Evolutionary conservation across 2,888 invertebrate species (phyloP), one percentile per base, ranked within the genome.

Genomic region (Dermolepida albohirtum): DNA sequence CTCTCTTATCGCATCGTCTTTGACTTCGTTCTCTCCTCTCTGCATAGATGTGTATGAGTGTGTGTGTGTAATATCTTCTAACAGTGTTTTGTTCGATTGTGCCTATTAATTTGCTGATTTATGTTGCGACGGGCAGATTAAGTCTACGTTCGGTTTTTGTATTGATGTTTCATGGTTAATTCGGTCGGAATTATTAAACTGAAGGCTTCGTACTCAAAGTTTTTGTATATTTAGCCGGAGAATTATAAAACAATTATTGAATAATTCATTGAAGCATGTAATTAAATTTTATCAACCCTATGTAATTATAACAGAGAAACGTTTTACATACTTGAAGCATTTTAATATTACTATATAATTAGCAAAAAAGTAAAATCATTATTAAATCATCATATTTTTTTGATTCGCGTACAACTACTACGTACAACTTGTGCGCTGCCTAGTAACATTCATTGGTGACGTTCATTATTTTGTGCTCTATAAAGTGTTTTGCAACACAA

Each of bases 231-330:
- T 22, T n/a, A 29, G 14, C 12, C 44, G 27, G 43, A 43, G 27
- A 57, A 57, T 57, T 57, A 57, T 44, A 57, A 57, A 57, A 44
- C 43, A 43, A 57, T 57, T 57, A 57, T 57, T 27, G 43, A 57
- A 57, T 57, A 57, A 57, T 57, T 27, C 43, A 57, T 10, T 27
- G 44, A 22, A 57, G 57, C 57, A 6, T 12, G 57, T 57, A 57
- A 57, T 57, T 57, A 44, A 57, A 57, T 57, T 57, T 57, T 27
- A 34, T 6, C 34, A 34, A 34, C 34, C 34, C 34, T 34, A 34
- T 7, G 6, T 34, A 34, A 34, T 34, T 34, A 34, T 34, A 2
- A 34, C 34, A 34, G 10, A 7, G 34, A 34, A 17, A n/a, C 22
- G 22, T 17, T 49, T 47, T n/a, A 34, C 34, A 34, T 34, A 6